Conservation (phyloP, 92 coral and sea anemone genomes). For the Epizoanthus rinbou region DNA sequence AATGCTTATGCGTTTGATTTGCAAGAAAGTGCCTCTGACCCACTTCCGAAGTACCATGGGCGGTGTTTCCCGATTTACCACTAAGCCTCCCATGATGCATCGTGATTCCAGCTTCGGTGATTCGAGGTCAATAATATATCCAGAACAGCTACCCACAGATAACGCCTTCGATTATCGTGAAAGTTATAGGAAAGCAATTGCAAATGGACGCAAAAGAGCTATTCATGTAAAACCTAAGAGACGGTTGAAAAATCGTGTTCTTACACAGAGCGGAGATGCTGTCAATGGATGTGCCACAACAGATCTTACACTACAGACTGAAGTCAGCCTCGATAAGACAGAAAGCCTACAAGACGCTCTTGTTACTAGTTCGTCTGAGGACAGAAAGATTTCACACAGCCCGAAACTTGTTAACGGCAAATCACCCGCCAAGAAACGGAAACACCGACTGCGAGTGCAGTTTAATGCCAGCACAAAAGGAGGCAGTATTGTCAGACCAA, state of each 20-base stretch:
- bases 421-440: constrained; percentile 9
- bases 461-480: constrained; percentile 38
- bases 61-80: constrained; percentile 59
- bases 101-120: constrained; percentile 88
- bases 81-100: constrained; percentile 51
- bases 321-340: background rate
- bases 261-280: background rate
- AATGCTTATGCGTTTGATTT: constrained; percentile 64
- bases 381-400: background rate
- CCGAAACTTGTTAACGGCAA: background rate
- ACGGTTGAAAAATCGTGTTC: background rate
- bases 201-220: constrained; percentile 68
- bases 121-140: constrained; percentile 69
- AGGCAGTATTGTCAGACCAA: constrained; percentile 22
- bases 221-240: constrained; percentile 49
- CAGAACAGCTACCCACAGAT: constrained; percentile 58
- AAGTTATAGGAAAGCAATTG: constrained; percentile 80
- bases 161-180: constrained; percentile 81
- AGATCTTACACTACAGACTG: background rate
- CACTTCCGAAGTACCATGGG: constrained; percentile 62
- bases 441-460: constrained; percentile 31
- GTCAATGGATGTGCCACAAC: constrained; percentile 6
- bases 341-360: background rate
- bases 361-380: background rate
- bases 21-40: constrained; percentile 69